phyloP scores from a whole-genome alignment of 2,888 invertebrate genomes.

The Parascotia fuliginaria region DNA sequence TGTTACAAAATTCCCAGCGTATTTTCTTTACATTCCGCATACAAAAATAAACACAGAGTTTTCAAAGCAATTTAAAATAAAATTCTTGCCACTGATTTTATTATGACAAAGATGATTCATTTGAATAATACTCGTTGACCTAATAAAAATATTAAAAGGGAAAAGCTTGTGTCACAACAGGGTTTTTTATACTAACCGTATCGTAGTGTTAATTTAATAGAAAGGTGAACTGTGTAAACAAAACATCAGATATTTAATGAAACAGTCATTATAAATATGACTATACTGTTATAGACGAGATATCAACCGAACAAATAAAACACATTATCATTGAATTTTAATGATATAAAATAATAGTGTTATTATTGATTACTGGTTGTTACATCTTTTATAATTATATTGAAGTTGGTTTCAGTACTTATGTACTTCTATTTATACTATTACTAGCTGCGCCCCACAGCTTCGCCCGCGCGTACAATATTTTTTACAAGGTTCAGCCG shows the following conservation, averaged over 20 bases:
- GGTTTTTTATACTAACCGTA: constrained; percentile 4
- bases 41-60: neutral
- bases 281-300: constrained; percentile 3
- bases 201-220: constrained; percentile 7
- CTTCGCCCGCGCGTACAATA: too few relatives aligned
- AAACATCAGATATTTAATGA: constrained; percentile 13
- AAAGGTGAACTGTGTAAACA: constrained; percentile 13
- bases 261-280: constrained; percentile 3
- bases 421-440: too few relatives aligned
- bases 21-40: neutral
- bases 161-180: constrained; percentile 9
- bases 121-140: constrained; percentile 18
- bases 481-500: too few relatives aligned
- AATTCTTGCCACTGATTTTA: constrained; percentile 2
- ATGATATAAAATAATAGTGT: too few relatives aligned
- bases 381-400: too few relatives aligned
- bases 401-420: too few relatives aligned
- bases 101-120: constrained; percentile 14
- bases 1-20: neutral
- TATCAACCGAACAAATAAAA: neutral
- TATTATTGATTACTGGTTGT: too few relatives aligned
- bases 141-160: constrained; percentile 14
- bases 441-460: too few relatives aligned
- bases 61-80: constrained; percentile 3
- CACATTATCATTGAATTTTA: neutral